Evolutionary conservation across 2,888 invertebrate genomes (phyloP).

Genomic region (Esperia sulphurella): DNA sequence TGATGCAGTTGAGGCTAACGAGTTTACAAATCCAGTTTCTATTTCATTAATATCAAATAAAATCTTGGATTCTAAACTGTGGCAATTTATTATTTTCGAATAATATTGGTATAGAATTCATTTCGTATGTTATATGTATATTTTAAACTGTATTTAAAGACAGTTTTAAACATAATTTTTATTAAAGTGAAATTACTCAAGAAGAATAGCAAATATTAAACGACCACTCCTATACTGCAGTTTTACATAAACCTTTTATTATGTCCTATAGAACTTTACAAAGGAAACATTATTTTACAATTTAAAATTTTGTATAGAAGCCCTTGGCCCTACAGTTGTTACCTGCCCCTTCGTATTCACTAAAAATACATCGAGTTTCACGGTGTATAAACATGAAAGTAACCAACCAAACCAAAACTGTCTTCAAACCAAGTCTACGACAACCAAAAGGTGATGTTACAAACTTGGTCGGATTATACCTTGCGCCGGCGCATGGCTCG

Average conservation of each 20-base stretch:
- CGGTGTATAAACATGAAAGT: slow-evolving; percentile 61
- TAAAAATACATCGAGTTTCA: slow-evolving; percentile 70
- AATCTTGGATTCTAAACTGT: not conserved
- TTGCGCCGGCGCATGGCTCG: slow-evolving; percentile 63
- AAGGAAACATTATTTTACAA: not conserved
- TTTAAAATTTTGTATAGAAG: slow-evolving; percentile 24
- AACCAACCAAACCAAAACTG: slow-evolving; percentile 24
- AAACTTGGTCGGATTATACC: slow-evolving; percentile 39
- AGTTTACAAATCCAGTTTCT: slow-evolving; percentile 3
- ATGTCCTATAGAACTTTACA: not conserved
- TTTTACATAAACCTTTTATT: not conserved
- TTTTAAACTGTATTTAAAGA: too few species aligned
- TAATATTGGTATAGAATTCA: not conserved
- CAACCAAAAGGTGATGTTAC: slow-evolving; percentile 21
- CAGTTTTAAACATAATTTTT: too few species aligned
- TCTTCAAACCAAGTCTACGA: slow-evolving; percentile 9
- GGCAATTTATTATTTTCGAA: not conserved
- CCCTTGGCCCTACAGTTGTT: slow-evolving; percentile 64
- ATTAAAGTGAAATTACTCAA: too few species aligned
- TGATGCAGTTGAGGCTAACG: slow-evolving; percentile 5
- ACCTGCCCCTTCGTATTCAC: slow-evolving; percentile 67
- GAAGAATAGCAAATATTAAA: too few species aligned
- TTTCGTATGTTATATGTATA: not conserved
- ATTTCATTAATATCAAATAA: slow-evolving; percentile 2
- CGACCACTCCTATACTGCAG: not conserved